phyloP scores from a whole-genome alignment of 2,888 invertebrate species.

The Ormyrus rosae region DNA sequence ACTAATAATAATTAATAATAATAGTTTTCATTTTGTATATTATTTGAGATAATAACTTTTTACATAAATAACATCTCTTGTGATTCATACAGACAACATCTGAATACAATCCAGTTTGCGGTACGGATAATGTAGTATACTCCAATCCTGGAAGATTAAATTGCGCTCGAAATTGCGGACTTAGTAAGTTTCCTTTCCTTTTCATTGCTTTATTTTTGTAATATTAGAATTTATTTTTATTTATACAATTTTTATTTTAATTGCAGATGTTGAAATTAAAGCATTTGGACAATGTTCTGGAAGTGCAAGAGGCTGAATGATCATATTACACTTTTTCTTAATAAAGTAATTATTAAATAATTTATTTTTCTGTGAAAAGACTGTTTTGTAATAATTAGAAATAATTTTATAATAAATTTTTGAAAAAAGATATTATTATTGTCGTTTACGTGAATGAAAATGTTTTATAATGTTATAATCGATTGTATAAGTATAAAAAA shows the following conservation, averaged over 20 bases:
- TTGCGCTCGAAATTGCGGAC: constrained; percentile 66
- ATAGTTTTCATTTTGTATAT: no score
- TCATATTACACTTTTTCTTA: not conserved
- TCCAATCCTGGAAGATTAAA: constrained; percentile 63
- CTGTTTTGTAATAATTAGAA: not conserved
- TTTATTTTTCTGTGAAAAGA: not conserved
- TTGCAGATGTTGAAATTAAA: constrained; percentile 17
- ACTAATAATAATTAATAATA: no score
- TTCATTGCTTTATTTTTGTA: not conserved
- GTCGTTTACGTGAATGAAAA: no score
- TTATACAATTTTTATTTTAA: not conserved
- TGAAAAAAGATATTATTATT: not conserved
- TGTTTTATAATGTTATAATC: no score
- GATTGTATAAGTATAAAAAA: no score
- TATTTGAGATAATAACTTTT: no score
- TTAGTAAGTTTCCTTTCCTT: constrained; percentile 57
- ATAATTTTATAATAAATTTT: not conserved
- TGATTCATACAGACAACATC: constrained; percentile 58
- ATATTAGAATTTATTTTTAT: not conserved
- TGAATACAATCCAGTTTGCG: constrained; percentile 70
- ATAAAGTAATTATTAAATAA: not conserved
- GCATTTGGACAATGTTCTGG: constrained; percentile 17
- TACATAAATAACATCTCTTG: not conserved
- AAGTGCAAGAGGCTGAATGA: constrained; percentile 28
- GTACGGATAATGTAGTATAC: constrained; percentile 63